Conservation (phyloP, 2,888 invertebrate genomes). For the Melanophora roralis region DNA sequence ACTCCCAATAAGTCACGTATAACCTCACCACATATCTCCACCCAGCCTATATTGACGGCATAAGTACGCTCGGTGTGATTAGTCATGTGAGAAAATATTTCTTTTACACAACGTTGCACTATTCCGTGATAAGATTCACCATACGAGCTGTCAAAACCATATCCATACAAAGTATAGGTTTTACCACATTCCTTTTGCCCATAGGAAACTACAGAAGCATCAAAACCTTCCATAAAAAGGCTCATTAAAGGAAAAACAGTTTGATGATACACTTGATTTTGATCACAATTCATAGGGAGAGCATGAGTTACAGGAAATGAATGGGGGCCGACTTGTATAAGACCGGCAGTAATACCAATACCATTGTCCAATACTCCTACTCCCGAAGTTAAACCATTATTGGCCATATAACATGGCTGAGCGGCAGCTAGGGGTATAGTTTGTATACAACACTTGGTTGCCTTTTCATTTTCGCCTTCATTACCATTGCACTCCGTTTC, state of each 20-base stretch:
- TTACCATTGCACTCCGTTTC: neutral
- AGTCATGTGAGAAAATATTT: conserved; percentile 83
- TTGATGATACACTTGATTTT: conserved; percentile 82
- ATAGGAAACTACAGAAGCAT: conserved; percentile 85
- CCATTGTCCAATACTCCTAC: conserved; percentile 65
- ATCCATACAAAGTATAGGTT: conserved; percentile 85
- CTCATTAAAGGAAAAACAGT: conserved; percentile 83
- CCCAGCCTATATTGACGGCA: conserved; percentile 84
- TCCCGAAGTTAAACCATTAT: conserved; percentile 63
- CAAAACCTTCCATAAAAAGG: conserved; percentile 84
- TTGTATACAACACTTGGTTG: conserved; percentile 68
- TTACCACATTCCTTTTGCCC: conserved; percentile 84
- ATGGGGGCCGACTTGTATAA: conserved; percentile 74
- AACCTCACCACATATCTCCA: conserved; percentile 84
- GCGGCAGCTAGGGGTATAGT: conserved; percentile 71
- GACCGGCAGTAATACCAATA: conserved; percentile 71
- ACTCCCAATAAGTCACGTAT: conserved; percentile 80
- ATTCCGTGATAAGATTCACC: conserved; percentile 84
- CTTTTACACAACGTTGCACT: conserved; percentile 84
- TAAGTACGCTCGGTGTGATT: conserved; percentile 82
- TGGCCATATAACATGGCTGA: conserved; percentile 69
- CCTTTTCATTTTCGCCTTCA: conserved; percentile 53
- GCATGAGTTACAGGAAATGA: conserved; percentile 79
- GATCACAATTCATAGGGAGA: conserved; percentile 81
- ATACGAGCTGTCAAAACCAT: conserved; percentile 80